Base-by-base conservation (phyloP, 2,113 vertebrate species). In the Anhinga rufa region DNA sequence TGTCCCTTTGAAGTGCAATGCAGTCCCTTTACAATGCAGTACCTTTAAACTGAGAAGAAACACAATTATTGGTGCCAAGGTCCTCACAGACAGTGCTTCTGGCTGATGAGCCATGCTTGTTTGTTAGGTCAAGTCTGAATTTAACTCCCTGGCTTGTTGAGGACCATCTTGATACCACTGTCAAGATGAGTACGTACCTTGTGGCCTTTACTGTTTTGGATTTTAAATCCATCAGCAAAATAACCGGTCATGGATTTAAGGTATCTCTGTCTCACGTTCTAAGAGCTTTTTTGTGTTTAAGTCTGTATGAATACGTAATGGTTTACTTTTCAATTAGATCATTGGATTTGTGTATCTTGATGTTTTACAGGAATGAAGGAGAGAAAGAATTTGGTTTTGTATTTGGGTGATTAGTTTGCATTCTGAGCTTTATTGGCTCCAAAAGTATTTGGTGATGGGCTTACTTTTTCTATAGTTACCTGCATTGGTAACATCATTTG, bases 161-260 rank as follows among this genome's bases (percentile, higher is more conserved):
- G 93, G 99, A 99, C 96, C 97, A 99, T 82, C 99, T 99, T 92
- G 99, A 98, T 88, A 98, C 98, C 79, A 99, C 98, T 10, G 98
- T 99, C 26, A 99, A 98, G 97, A 99, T 99, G 99, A 99, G 99
- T 93, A 99, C 98, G 0, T 99, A 99, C 96, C 97, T 99, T 29
- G 98, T 99, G 92, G 99, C 99, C 77, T 99, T 99, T 95, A 99
- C 99, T 6, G 93, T 99, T 89, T 99, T 98, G 1, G 99, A 99
- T 94, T 99, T 99, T 93, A 96, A 98, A 93, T 99, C 99, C 26
- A 97, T 99, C 95, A 99, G 98, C 98, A 98, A 97, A 95, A 98
- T 95, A 80, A 99, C 98, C 36, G 77, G 97, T 69, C 98, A 97
- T 5, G 99, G 99, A 58, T 97, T 99, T 70, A 98, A 99, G 98